Evolutionary conservation across 2,888 invertebrate genomes (phyloP), one percentile per base, ranked within the genome.

Genomic region (Epicampocera succincta): DNA sequence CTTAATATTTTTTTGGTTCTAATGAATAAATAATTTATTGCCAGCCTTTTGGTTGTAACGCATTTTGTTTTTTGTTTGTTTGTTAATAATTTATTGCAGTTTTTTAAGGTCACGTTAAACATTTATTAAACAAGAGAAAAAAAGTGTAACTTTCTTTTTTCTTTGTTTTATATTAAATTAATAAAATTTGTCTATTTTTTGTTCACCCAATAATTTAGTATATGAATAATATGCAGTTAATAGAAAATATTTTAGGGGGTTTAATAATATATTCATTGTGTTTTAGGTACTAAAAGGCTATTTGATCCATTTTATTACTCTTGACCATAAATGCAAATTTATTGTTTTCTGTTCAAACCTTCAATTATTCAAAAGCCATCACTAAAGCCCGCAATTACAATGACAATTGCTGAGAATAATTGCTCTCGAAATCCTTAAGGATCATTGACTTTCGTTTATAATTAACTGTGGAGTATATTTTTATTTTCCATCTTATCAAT

Each of bases 361-460:
- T 4, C 25, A 60, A 40, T 17, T 50, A 9, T 54, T 40, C 5
- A 19, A 19, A n/a, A 52, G 50, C 8, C n/a, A 38, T 50, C 38
- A 4, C 8, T 61, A 54, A 63, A 52, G n/a, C 11, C 60, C 21
- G 3, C 12, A 48, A 63, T 19, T 40, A 40, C 12, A 44, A 15
- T 48, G 29, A 33, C 19, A 48, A 68, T 52, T 68, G 48, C 44
- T 78, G 65, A 44, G 65, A 65, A 58, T 73, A 81, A 73, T 81
- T 58, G 68, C 69, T 58, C 63, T 69, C 74, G 65, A 78, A 82
- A 66, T 65, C 52, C 68, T 69, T 50, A 63, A 68, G 77, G 56
- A 77, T 74, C 71, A 78, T 78, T 78, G 52, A 71, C 69, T 82
- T 66, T 71, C 52, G 74, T 82, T 82, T 74, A 82, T 65, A 63